Evolutionary conservation across 2,888 invertebrate genomes (phyloP).

Genomic region (Trachelus tabidus): DNA sequence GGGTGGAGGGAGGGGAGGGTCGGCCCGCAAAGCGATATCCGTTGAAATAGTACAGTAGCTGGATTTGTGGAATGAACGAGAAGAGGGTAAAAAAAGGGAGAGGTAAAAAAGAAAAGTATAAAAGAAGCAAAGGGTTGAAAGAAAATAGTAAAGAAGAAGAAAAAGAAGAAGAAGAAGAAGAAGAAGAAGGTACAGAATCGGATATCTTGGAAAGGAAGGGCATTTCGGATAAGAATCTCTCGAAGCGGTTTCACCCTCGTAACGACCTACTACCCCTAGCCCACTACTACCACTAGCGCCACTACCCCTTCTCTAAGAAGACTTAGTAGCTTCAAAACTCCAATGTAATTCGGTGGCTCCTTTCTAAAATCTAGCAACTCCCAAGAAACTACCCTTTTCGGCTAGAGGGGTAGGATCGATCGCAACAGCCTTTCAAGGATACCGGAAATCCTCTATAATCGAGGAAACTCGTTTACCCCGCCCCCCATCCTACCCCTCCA

Average conservation of each 20-base stretch:
- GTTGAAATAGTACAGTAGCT: constrained; percentile 10
- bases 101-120: background rate
- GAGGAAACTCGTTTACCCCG: background rate
- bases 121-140: background rate
- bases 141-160: background rate
- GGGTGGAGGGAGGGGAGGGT: background rate
- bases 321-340: background rate
- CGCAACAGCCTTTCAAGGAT: background rate
- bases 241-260: background rate
- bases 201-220: background rate
- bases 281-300: background rate
- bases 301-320: constrained; percentile 3
- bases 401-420: background rate
- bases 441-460: background rate
- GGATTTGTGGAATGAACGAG: background rate
- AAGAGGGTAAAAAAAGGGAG: background rate
- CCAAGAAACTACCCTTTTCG: background rate
- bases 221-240: constrained; percentile 5
- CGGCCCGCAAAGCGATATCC: background rate
- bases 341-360: constrained; percentile 1
- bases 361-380: constrained; percentile 11
- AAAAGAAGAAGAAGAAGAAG: background rate
- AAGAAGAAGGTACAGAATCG: background rate
- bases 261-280: background rate
- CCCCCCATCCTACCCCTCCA: background rate